Percentiles rank a stretch among this genome's conserved stretches.
phyloP scores from a whole-genome alignment of 2,888 invertebrate species.

The Phalera bucephala region DNA sequence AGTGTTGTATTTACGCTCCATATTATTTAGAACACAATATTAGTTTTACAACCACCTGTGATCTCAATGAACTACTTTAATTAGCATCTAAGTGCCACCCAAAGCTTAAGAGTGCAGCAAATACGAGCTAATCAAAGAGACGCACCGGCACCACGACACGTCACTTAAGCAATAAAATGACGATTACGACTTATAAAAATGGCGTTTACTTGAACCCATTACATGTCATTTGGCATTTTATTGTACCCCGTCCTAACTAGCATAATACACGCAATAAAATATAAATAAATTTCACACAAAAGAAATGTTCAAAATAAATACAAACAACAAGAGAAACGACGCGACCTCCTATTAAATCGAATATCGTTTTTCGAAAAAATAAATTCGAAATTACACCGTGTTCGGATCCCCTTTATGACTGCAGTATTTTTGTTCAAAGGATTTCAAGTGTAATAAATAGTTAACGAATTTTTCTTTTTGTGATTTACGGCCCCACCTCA shows the following conservation, averaged over 20 bases:
- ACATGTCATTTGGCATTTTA: constrained; percentile 18
- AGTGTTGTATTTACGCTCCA: no score
- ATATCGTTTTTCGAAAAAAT: constrained; percentile 39
- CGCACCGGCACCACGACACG: constrained; percentile 1
- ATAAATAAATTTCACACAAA: constrained; percentile 34
- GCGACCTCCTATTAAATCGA: constrained; percentile 41
- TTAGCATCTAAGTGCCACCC: constrained; percentile 5
- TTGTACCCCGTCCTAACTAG: constrained; percentile 15
- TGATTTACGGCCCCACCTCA: constrained; percentile 48
- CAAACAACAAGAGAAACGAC: constrained; percentile 18
- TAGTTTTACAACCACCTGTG: no score
- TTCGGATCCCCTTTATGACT: constrained; percentile 48
- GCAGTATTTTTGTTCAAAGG: constrained; percentile 31
- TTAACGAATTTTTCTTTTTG: constrained; percentile 40
- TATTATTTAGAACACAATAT: no score
- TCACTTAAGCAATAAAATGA: constrained; percentile 28
- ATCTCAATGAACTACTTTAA: not conserved
- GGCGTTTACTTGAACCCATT: constrained; percentile 28
- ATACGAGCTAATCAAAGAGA: constrained; percentile 1
- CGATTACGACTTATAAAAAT: constrained; percentile 29
- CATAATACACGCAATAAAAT: constrained; percentile 32
- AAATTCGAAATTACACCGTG: constrained; percentile 36
- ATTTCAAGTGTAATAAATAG: constrained; percentile 43
- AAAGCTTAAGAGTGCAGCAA: constrained; percentile 11
- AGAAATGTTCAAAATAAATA: constrained; percentile 25